Percentiles rank a stretch among this genome's conserved stretches.
These are phyloP conservation scores for Hycleus phaleratus DNA, from an alignment of 1,140 invertebrate genomes.

Conservation along the genomic window DNA sequence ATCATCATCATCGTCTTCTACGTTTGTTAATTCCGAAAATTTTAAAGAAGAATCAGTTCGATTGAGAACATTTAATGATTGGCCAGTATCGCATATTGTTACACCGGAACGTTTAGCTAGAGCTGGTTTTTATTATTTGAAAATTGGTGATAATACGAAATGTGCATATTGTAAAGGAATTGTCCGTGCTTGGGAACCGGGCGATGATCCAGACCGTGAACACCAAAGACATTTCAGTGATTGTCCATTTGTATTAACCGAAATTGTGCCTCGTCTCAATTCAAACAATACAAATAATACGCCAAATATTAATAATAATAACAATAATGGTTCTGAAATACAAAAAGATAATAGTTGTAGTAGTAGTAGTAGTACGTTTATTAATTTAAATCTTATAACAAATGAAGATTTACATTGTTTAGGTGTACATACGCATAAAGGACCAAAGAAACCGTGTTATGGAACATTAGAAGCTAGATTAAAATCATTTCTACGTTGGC, in stretches of 20 bases:
- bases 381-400: slow-evolving; percentile 33
- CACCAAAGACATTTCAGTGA: slow-evolving; percentile 63
- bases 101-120: slow-evolving; percentile 62
- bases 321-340: too few relatives aligned
- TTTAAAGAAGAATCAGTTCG: slow-evolving; percentile 40
- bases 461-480: slow-evolving; percentile 56
- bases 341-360: too few relatives aligned
- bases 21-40: not conserved
- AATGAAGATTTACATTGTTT: slow-evolving; percentile 47
- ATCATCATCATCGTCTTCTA: not conserved
- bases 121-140: slow-evolving; percentile 76
- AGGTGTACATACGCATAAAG: slow-evolving; percentile 55
- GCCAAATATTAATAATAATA: not conserved
- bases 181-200: slow-evolving; percentile 61
- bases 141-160: slow-evolving; percentile 56
- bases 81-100: slow-evolving; percentile 55
- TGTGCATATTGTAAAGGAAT: slow-evolving; percentile 77
- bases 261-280: slow-evolving; percentile 17
- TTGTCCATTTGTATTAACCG: slow-evolving; percentile 47
- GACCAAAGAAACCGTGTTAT: slow-evolving; percentile 53
- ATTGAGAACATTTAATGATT: slow-evolving; percentile 54
- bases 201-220: slow-evolving; percentile 66
- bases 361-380: slow-evolving; percentile 4
- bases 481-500: slow-evolving; percentile 57
- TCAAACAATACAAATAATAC: not conserved